Base-by-base conservation (phyloP, 2,113 vertebrate species). In the Gopherus flavomarginatus region DNA sequence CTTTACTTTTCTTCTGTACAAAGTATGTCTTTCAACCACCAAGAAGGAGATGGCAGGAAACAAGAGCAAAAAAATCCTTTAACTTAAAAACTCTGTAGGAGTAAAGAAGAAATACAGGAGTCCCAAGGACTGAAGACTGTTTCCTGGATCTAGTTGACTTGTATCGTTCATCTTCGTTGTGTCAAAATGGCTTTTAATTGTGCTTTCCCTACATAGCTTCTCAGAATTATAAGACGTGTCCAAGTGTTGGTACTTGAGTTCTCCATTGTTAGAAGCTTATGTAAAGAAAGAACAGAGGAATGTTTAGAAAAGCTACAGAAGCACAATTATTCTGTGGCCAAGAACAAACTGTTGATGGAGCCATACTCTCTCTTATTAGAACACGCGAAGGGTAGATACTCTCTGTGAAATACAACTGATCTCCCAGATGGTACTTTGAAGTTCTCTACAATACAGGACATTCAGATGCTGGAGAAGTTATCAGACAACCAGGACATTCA, bases 11-110 rank as follows among this genome's bases (percentile, higher is more conserved):
- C 42, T 77, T 92, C 50, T 0, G 0, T 26, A 81, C 38, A 88
- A 59, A 88, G 26, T 21, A 81, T 75, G 10, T 11, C 77, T 11
- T 83, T 87, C 49, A 92, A 31, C 38, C n/a, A 83, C 86, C 96
- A 52, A 0, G 2, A 83, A 92, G 94, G 29, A 27, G n/a, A 44
- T 27, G 54, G 26, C 52, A 80, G 62, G 49, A 81, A 53, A 56
- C 52, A 94, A 59, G 11, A 94, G 53, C 11, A 77, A 2, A 22
- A 82, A 5, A 35, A 47, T 91, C 54, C 56, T 92, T 54, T 69
- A 44, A 82, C n/a, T 27, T 91, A 62, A 4, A 0, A 86, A 90
- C 75, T 57, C 50, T 79, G 54, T 80, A 8, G 19, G 86, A 14
- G 38, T 59, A 89, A 88, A 72, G 81, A 56, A 79, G 81, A 59